Evolutionary conservation across 2,797 vertebrate genomes (phyloP).

Genomic region (Vipera latastei): DNA sequence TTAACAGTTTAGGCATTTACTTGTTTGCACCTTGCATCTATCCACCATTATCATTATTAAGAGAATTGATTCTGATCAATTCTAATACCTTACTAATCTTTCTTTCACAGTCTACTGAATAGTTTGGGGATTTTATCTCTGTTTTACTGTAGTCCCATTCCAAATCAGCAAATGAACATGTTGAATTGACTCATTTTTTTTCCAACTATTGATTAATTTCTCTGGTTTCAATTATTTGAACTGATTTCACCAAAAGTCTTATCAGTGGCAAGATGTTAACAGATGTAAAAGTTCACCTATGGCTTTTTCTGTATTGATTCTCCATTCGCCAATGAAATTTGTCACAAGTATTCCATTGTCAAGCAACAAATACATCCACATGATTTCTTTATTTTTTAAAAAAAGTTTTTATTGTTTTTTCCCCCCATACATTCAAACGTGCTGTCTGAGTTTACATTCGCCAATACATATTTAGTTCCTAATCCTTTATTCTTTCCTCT

Average conservation of each 20-base stretch:
- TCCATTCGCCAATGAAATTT: not conserved
- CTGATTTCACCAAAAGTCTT: not conserved
- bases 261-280: not conserved
- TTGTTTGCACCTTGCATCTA: not conserved
- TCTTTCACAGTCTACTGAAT: not conserved
- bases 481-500: too few species aligned
- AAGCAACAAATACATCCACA: not conserved
- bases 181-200: not conserved
- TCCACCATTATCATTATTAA: not conserved
- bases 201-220: not conserved
- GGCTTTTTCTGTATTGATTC: not conserved
- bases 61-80: not conserved
- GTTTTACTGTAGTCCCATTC: not conserved
- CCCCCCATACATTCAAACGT: too few species aligned
- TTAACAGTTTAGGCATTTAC: not conserved
- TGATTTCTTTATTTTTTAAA: too few species aligned
- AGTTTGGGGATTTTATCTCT: not conserved
- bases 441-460: too few species aligned
- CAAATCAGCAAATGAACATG: not conserved
- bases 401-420: too few species aligned
- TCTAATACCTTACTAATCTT: not conserved
- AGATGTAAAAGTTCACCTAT: not conserved
- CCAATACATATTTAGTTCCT: too few species aligned
- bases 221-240: not conserved
- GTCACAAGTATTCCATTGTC: not conserved